Evolutionary conservation across 2,113 vertebrate species (phyloP).

Genomic region (Pomatorhinus ruficollis): DNA sequence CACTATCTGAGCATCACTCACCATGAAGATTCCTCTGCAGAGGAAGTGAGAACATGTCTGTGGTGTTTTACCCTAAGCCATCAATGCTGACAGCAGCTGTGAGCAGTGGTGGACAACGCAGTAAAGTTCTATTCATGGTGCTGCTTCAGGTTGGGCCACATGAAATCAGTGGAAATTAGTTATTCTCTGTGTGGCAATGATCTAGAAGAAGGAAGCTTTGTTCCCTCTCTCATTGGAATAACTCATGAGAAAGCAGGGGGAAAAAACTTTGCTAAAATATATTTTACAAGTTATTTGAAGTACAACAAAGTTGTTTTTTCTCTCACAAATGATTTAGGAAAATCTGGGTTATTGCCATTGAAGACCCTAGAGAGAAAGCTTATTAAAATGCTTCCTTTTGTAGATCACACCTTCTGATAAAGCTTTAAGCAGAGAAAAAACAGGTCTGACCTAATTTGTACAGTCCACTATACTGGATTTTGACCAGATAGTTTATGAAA

Average conservation of each 20-base stretch:
- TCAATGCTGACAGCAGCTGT: not conserved
- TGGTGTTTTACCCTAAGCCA: not conserved
- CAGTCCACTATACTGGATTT: not conserved
- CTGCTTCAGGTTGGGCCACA: not conserved
- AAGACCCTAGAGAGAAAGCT: not conserved
- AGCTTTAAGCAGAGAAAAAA: not conserved
- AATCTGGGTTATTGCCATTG: not conserved
- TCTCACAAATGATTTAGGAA: not conserved
- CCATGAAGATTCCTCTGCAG: not conserved
- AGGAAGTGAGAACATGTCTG: not conserved
- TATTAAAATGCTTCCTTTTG: not conserved
- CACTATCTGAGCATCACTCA: rapidly evolving
- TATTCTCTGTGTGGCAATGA: not conserved
- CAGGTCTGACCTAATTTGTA: not conserved
- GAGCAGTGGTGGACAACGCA: not conserved
- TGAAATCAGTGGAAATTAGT: not conserved
- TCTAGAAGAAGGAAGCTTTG: not conserved
- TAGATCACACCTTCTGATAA: not conserved
- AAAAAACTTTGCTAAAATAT: not conserved
- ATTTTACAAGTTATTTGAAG: not conserved
- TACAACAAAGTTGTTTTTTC: not conserved
- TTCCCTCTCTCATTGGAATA: not conserved
- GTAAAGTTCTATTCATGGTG: not conserved
- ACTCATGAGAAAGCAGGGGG: not conserved
- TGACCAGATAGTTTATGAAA: not conserved